Evolutionary conservation across 2,888 invertebrate genomes (phyloP).

Genomic region (Esperia sulphurella): DNA sequence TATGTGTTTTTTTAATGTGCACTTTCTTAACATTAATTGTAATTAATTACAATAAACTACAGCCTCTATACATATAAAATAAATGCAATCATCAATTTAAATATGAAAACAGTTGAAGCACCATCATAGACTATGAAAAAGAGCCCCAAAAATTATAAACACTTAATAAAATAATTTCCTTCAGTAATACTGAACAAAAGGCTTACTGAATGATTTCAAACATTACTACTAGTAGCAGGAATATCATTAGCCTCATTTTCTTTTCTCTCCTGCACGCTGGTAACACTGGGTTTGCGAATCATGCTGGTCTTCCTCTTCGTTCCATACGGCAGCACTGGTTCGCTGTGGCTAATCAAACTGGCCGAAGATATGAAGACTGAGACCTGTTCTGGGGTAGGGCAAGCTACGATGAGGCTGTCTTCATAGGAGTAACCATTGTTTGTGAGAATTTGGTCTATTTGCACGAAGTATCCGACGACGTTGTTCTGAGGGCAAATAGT

Average conservation of each 20-base stretch:
- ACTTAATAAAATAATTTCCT: too few relatives aligned
- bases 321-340: constrained; percentile 67
- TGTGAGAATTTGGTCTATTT: constrained; percentile 87
- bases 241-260: constrained; percentile 13
- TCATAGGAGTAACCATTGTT: constrained; percentile 89
- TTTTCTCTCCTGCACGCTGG: constrained; percentile 46
- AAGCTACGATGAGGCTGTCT: constrained; percentile 90
- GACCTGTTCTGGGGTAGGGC: constrained; percentile 96
- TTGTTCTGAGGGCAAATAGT: constrained; percentile 83
- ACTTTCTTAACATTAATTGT: too few relatives aligned
- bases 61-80: too few relatives aligned
- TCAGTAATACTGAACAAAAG: too few relatives aligned
- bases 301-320: constrained; percentile 54
- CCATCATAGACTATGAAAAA: too few relatives aligned
- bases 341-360: constrained; percentile 80
- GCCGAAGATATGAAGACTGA: constrained; percentile 92
- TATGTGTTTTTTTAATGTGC: constrained; percentile 29
- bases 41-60: background rate
- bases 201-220: background rate
- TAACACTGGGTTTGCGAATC: constrained; percentile 53
- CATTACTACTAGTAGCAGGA: constrained; percentile 3
- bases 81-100: too few relatives aligned
- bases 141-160: too few relatives aligned
- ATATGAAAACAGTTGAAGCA: too few relatives aligned
- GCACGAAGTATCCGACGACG: constrained; percentile 92